These are phyloP conservation scores for Diabrotica virgifera DNA, from an alignment of 1,140 invertebrate genomes.

Conservation along the genomic window DNA sequence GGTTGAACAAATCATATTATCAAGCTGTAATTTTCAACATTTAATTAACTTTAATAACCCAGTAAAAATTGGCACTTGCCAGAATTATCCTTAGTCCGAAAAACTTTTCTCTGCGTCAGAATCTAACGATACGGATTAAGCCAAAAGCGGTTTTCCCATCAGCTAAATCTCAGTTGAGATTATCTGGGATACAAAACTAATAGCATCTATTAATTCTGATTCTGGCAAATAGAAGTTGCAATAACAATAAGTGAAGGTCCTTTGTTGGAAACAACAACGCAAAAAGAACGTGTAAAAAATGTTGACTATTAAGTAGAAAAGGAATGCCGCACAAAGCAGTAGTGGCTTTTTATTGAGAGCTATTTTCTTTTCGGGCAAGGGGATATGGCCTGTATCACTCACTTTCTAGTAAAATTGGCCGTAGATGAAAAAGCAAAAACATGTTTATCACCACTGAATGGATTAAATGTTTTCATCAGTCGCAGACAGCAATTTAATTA, in stretches of 20 bases:
- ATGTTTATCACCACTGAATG: neutral
- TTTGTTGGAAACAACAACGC: constrained; percentile 2
- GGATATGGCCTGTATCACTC: neutral
- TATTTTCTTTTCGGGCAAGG: neutral
- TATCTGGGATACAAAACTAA: constrained; percentile 1
- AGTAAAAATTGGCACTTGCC: too few species aligned
- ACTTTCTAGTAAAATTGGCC: neutral
- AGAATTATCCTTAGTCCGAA: too few species aligned
- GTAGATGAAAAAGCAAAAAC: neutral
- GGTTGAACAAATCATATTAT: too few species aligned
- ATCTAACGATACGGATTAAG: neutral
- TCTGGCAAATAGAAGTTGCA: neutral
- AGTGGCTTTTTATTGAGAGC: neutral
- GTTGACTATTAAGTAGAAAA: constrained; percentile 3
- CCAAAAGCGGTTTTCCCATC: neutral
- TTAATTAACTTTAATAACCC: too few species aligned
- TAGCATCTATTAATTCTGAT: neutral
- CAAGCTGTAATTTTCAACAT: too few species aligned
- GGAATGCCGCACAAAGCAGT: neutral
- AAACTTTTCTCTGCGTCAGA: neutral
- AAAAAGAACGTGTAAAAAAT: neutral
- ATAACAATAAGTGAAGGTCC: constrained; percentile 2
- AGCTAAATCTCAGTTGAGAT: neutral
- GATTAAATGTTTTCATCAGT: neutral
- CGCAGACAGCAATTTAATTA: neutral